Evolutionary conservation across 2,888 invertebrate species (phyloP).

Genomic region (Cylloceria caligata): DNA sequence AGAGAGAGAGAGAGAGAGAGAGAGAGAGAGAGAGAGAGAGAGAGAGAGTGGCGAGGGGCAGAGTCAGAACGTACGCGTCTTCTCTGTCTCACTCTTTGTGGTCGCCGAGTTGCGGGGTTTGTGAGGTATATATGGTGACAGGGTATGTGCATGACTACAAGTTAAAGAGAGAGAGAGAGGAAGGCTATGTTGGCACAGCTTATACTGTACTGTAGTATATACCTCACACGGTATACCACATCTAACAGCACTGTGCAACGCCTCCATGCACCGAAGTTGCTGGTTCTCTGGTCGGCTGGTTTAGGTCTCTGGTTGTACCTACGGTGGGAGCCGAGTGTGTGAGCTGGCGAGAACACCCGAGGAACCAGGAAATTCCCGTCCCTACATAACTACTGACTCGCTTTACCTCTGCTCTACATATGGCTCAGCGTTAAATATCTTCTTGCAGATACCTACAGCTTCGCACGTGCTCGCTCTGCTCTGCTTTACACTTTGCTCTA

Average conservation of each 20-base stretch:
- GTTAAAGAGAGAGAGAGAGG: conserved; percentile 17
- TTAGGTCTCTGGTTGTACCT: conserved; percentile 19
- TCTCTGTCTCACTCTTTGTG: conserved; percentile 38
- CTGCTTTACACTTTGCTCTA: conserved; percentile 28
- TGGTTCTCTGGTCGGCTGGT: conserved; percentile 32
- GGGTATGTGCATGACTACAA: conserved; percentile 28
- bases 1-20: conserved; percentile 12
- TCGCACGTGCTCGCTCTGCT: conserved; percentile 48
- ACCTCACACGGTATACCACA: background rate
- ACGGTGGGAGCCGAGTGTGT: conserved; percentile 18
- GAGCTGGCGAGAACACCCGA: conserved; percentile 46
- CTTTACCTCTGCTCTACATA: conserved; percentile 36
- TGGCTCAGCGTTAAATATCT: conserved; percentile 48
- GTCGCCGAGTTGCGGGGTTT: conserved; percentile 46
- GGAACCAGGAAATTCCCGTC: conserved; percentile 42
- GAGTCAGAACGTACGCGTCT: background rate
- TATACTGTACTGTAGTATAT: conserved; percentile 17
- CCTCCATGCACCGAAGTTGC: conserved; percentile 38
- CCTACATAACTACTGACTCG: conserved; percentile 11
- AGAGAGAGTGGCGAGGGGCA: background rate
- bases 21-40: conserved; percentile 14
- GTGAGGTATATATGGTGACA: conserved; percentile 43
- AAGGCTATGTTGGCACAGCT: conserved; percentile 27
- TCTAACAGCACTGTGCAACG: conserved; percentile 46
- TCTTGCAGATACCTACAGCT: conserved; percentile 41